phyloP scores from a whole-genome alignment of 2,113 vertebrate genomes.

The Syngnathus floridae region DNA sequence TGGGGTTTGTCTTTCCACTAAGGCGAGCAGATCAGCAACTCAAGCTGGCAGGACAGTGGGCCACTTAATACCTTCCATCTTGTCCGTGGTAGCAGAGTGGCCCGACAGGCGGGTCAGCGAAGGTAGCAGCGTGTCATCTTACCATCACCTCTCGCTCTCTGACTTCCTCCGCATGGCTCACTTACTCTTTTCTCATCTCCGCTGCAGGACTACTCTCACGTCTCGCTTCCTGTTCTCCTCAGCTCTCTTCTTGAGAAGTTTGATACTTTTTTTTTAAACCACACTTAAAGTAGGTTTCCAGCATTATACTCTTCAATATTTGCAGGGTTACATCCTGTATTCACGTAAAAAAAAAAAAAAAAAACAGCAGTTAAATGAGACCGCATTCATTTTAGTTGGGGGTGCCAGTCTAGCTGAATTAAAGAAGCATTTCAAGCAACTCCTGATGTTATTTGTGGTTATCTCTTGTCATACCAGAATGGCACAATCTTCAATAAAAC shows the following conservation, averaged over 20 bases:
- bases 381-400: background rate
- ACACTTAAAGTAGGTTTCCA: background rate
- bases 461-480: too few species aligned
- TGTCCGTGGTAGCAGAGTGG: slow-evolving; percentile 66
- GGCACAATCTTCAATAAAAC: background rate
- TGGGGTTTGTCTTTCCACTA: slow-evolving; percentile 71
- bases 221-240: slow-evolving; percentile 48
- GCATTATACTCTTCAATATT: background rate
- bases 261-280: background rate
- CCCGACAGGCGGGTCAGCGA: slow-evolving; percentile 65
- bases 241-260: background rate
- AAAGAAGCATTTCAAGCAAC: background rate
- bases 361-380: too few species aligned
- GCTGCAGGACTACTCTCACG: slow-evolving; percentile 35
- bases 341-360: too few species aligned
- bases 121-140: slow-evolving; percentile 70
- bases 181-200: slow-evolving; percentile 64
- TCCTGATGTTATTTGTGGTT: background rate
- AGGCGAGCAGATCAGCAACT: slow-evolving; percentile 69
- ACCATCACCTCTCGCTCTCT: slow-evolving; percentile 64
- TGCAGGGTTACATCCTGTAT: background rate
- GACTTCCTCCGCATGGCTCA: slow-evolving; percentile 65
- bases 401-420: background rate
- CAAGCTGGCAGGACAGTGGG: slow-evolving; percentile 65
- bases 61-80: slow-evolving; percentile 67